Conservation (phyloP, 64 coral and sea anemone genomes). For the Trachythela sp. region DNA sequence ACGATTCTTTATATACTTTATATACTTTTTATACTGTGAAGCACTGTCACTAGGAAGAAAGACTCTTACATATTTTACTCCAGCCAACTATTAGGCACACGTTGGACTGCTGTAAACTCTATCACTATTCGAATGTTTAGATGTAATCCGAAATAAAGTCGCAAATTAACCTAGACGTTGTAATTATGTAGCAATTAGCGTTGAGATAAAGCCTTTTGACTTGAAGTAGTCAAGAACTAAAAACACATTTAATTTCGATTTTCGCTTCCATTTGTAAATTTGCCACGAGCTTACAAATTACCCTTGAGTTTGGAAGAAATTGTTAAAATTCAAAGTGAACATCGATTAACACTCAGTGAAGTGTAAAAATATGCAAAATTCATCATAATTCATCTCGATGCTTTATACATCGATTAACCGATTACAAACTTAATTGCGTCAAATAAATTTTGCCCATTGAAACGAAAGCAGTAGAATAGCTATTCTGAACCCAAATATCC, state of each 20-base stretch:
- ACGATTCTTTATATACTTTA: too few relatives aligned
- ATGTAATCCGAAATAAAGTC: not conserved
- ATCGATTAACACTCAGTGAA: not conserved
- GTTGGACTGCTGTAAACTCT: not conserved
- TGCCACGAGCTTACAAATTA: not conserved
- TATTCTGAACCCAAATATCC: not conserved
- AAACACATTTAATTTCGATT: not conserved
- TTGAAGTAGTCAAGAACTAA: not conserved
- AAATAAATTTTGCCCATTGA: not conserved
- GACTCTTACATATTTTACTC: not conserved
- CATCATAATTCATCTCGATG: not conserved
- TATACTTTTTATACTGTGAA: too few relatives aligned
- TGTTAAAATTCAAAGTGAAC: not conserved
- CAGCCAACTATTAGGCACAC: not conserved
- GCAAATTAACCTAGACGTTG: not conserved
- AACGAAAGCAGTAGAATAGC: not conserved
- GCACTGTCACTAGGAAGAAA: too few relatives aligned
- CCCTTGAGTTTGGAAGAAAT: not conserved
- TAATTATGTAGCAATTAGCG: not conserved
- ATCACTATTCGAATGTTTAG: not conserved
- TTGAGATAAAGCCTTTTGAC: not conserved
- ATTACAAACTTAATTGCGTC: not conserved
- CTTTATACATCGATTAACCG: too few relatives aligned
- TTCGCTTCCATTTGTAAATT: not conserved
- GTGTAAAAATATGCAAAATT: not conserved